phyloP scores from a whole-genome alignment of 2,888 invertebrate species.

The Saturnia pavonia region DNA sequence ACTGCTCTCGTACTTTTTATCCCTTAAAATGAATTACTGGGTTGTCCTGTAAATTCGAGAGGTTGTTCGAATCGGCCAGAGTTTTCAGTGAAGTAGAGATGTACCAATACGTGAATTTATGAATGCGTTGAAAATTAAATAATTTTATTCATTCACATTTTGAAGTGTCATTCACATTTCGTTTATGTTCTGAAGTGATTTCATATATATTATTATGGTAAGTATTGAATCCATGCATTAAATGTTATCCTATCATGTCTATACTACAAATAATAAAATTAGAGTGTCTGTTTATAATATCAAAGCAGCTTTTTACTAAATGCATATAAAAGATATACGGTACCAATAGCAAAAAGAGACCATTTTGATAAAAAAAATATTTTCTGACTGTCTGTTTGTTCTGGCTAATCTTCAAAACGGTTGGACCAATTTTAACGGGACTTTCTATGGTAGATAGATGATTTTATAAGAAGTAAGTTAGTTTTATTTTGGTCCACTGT shows the following conservation, averaged over 20 bases:
- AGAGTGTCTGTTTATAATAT: too few relatives aligned
- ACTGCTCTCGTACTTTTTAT: slow-evolving; percentile 7
- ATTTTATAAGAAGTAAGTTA: too few relatives aligned
- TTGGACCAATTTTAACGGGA: too few relatives aligned
- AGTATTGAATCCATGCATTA: not conserved
- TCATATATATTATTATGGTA: not conserved
- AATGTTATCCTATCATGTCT: not conserved
- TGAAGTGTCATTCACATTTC: not conserved
- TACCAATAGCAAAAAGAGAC: too few relatives aligned
- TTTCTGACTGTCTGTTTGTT: too few relatives aligned
- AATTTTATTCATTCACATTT: not conserved
- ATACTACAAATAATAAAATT: too few relatives aligned
- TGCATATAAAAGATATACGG: too few relatives aligned
- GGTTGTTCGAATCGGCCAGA: slow-evolving; percentile 9
- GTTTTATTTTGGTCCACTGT: too few relatives aligned
- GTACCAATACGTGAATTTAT: not conserved
- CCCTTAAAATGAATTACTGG: slow-evolving; percentile 13
- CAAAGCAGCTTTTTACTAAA: too few relatives aligned
- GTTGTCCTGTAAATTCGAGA: slow-evolving; percentile 14
- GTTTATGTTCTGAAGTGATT: not conserved
- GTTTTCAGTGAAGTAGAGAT: slow-evolving; percentile 7
- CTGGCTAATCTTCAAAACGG: too few relatives aligned
- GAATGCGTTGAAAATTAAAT: not conserved
- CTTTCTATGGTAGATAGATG: too few relatives aligned
- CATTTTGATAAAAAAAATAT: too few relatives aligned